Conservation (phyloP, 2,113 vertebrate genomes). For the Tichodroma muraria region DNA sequence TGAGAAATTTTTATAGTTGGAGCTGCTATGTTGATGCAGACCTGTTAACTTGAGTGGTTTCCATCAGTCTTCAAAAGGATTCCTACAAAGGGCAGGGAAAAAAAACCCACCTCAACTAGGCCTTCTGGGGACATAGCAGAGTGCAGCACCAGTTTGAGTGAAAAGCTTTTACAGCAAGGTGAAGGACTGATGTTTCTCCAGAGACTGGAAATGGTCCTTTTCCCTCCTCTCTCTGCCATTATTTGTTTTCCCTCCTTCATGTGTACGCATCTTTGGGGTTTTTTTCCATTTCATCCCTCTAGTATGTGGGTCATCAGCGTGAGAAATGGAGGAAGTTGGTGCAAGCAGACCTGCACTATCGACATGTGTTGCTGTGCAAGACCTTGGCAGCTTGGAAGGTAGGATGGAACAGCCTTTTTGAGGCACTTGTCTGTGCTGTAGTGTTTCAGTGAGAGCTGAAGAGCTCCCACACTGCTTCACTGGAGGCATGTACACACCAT, state of each 20-base stretch:
- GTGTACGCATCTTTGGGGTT: rapidly evolving
- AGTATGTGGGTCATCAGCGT: constrained; percentile 44
- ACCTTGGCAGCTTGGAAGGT: constrained; percentile 75
- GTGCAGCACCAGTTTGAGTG: background rate
- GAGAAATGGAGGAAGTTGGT: constrained; percentile 63
- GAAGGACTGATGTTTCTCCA: background rate
- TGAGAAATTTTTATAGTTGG: background rate
- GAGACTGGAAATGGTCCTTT: background rate
- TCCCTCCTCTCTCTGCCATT: background rate
- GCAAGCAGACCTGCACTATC: constrained; percentile 63
- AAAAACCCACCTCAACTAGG: background rate
- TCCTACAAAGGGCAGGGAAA: background rate
- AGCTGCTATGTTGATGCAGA: background rate
- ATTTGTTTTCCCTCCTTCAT: background rate
- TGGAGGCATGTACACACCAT: background rate
- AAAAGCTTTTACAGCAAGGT: background rate
- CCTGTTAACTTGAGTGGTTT: background rate
- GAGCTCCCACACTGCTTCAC: background rate
- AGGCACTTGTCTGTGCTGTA: background rate
- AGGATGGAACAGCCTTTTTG: background rate
- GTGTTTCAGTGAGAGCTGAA: background rate
- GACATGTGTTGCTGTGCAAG: constrained; percentile 47
- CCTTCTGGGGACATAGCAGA: background rate
- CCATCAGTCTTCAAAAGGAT: background rate
- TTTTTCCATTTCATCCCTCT: background rate